Percentiles rank a stretch among this genome's conserved stretches.
Evolutionary conservation across 2,113 vertebrate genomes (phyloP).

Genomic region (Corvus hawaiiensis): DNA sequence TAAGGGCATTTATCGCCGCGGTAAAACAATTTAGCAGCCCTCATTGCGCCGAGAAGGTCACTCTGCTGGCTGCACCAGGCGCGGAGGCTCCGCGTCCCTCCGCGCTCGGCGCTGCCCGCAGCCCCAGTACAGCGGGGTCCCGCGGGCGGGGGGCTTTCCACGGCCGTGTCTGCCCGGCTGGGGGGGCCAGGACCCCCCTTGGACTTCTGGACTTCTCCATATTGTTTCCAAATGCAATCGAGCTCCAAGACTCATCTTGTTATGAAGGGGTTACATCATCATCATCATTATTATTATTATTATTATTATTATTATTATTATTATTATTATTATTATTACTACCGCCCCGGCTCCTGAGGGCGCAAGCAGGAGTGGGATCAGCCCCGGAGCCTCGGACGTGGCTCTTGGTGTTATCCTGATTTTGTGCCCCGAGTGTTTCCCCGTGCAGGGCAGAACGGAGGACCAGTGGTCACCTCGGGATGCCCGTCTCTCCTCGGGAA

Average conservation of each 20-base stretch:
- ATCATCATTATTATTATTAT: neutral
- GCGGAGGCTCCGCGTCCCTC: neutral
- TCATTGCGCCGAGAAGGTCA: slow-evolving; percentile 11
- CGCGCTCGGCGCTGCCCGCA: neutral
- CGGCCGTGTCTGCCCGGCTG: neutral
- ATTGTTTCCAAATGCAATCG: neutral
- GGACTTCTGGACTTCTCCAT: neutral
- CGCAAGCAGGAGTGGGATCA: neutral
- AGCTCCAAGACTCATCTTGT: neutral
- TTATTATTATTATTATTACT: neutral
- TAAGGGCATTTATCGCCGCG: slow-evolving; percentile 45
- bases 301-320: neutral
- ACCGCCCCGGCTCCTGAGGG: neutral
- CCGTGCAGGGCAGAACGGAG: neutral
- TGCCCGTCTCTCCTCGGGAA: neutral
- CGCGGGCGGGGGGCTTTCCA: neutral
- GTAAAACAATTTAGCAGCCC: slow-evolving; percentile 52
- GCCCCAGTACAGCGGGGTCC: neutral
- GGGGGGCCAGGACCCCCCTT: rapidly evolving
- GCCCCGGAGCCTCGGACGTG: neutral
- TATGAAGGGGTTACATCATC: neutral
- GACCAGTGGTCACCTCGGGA: neutral
- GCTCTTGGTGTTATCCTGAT: neutral
- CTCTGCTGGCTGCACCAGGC: neutral
- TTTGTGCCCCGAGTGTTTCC: neutral